These are phyloP conservation scores for Anthoscopus minutus DNA, from an alignment of 2,113 vertebrate genomes.

Conservation along the genomic window DNA sequence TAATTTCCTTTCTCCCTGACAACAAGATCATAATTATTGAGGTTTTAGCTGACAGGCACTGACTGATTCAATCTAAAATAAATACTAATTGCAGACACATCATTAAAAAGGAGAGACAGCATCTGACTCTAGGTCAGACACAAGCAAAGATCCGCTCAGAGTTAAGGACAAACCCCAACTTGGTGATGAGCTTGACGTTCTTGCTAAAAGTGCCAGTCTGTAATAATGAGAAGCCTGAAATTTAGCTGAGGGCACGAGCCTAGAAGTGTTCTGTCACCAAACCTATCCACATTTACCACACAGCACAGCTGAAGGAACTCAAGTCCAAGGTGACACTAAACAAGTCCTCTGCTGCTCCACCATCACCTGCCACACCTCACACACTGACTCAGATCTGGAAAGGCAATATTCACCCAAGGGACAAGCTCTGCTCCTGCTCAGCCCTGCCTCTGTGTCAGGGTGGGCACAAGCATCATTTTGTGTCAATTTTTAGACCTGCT, in stretches of 20 bases:
- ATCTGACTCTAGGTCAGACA: not conserved
- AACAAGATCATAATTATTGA: conserved; percentile 24
- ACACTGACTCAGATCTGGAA: not conserved
- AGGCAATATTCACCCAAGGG: not conserved
- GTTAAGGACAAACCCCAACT: not conserved
- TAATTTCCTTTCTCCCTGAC: conserved; percentile 11
- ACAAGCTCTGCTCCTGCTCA: not conserved
- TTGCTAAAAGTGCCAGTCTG: not conserved
- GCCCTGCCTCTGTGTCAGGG: not conserved
- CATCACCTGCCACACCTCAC: not conserved
- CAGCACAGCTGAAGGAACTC: not conserved
- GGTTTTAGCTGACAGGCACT: not conserved
- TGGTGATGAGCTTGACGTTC: not conserved
- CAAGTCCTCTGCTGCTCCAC: not conserved
- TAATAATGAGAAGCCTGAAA: not conserved
- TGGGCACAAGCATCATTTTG: not conserved
- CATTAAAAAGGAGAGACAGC: not conserved
- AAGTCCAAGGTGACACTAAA: not conserved
- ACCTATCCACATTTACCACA: not conserved
- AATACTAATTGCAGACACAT: not conserved
- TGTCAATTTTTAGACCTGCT: not conserved
- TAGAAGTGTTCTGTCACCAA: not conserved
- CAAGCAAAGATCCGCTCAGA: not conserved
- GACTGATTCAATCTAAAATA: conserved; percentile 44
- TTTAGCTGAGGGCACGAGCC: not conserved